These are phyloP conservation scores for Urocolius indicus DNA, from an alignment of 2,113 vertebrate genomes.

Conservation along the genomic window DNA sequence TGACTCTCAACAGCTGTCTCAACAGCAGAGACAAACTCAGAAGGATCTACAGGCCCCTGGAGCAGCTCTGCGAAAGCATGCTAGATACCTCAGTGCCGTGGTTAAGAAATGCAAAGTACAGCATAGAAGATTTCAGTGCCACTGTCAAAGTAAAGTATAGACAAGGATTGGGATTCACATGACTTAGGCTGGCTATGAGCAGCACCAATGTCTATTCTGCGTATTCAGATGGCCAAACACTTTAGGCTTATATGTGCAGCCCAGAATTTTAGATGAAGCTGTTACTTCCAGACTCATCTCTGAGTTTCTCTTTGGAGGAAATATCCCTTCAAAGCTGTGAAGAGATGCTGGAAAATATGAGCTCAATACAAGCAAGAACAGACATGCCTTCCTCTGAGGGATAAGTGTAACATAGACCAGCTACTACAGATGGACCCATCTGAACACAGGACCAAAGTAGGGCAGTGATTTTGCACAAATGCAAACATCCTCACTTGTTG, in stretches of 20 bases:
- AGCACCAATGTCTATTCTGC: background rate
- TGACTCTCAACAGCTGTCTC: background rate
- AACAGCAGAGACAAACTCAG: background rate
- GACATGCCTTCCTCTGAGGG: background rate
- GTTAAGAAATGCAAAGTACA: background rate
- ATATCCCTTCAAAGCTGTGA: background rate
- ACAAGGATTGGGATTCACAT: background rate
- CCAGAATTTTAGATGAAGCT: background rate
- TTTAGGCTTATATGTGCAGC: background rate
- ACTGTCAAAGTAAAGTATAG: background rate
- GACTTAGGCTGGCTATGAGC: background rate
- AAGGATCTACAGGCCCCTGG: background rate
- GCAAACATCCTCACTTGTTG: background rate
- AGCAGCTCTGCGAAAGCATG: background rate
- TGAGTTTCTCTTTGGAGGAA: background rate
- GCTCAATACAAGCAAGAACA: background rate
- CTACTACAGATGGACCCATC: background rate
- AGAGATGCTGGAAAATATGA: background rate
- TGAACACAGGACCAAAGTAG: background rate
- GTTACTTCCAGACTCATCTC: background rate
- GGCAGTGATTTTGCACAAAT: background rate
- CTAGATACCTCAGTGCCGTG: background rate
- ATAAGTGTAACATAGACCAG: background rate
- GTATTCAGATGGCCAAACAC: background rate
- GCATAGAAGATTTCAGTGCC: rapidly evolving